phyloP scores from a whole-genome alignment of 1,140 invertebrate species.

The Drosophila sechellia region DNA sequence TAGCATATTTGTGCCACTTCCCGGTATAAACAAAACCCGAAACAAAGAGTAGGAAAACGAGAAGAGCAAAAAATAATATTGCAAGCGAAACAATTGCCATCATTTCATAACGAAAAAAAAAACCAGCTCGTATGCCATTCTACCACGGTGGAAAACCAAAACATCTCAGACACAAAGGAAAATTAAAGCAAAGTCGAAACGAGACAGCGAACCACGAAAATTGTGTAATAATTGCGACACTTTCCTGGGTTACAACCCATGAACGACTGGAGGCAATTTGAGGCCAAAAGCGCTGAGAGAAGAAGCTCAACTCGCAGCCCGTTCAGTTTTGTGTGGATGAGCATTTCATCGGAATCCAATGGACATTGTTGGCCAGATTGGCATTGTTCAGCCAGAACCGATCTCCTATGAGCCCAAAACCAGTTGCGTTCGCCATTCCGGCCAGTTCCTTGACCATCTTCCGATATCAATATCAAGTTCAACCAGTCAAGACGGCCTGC shows the following conservation, averaged over 20 bases:
- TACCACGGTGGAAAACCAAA: constrained; percentile 47
- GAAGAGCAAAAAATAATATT: constrained; percentile 53
- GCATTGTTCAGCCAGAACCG: constrained; percentile 32
- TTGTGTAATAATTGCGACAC: constrained; percentile 80
- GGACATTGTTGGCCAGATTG: constrained; percentile 44
- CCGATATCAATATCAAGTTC: constrained; percentile 80
- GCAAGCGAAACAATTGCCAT: constrained; percentile 69
- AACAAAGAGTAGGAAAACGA: constrained; percentile 27
- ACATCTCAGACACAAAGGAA: constrained; percentile 52
- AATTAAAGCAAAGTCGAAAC: constrained; percentile 30
- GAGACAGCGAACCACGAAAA: constrained; percentile 48
- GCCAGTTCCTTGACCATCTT: constrained; percentile 62
- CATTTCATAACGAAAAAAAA: constrained; percentile 70
- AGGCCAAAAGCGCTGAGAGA: constrained; percentile 36
- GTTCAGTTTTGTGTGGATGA: not conserved
- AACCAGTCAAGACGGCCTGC: constrained; percentile 66
- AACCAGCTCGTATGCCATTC: constrained; percentile 63
- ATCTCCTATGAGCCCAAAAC: constrained; percentile 50
- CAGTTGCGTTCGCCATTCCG: constrained; percentile 46
- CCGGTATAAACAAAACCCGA: constrained; percentile 24
- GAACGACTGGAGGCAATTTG: constrained; percentile 31
- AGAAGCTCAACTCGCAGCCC: constrained; percentile 41
- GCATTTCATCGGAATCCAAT: constrained; percentile 58
- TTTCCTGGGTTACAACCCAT: constrained; percentile 55
- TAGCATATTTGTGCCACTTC: constrained; percentile 48